These are phyloP conservation scores for Onthophagus taurus DNA, from an alignment of 1,140 invertebrate genomes.

Conservation along the genomic window DNA sequence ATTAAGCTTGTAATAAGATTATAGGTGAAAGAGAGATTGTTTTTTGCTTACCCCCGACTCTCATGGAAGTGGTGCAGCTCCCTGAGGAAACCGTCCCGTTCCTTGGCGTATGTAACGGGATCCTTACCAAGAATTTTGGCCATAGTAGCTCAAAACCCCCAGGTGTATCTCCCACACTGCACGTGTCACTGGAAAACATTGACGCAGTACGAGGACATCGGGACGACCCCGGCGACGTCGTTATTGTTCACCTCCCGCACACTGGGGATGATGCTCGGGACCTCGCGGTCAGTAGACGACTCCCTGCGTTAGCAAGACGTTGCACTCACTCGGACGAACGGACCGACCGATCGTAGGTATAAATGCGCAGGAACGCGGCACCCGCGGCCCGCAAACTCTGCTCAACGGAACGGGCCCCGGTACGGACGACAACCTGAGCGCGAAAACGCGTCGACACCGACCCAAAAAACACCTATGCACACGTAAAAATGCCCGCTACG, in stretches of 20 bases:
- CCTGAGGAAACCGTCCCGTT: conserved; percentile 59
- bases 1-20: background rate
- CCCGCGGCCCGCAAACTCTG: conserved; percentile 24
- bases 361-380: conserved; percentile 35
- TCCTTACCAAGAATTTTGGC: conserved; percentile 63
- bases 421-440: no score
- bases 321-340: conserved; percentile 29
- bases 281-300: conserved; percentile 33
- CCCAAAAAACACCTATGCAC: conserved; percentile 21
- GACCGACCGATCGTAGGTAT: no score
- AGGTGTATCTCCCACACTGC: conserved; percentile 22
- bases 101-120: conserved; percentile 56
- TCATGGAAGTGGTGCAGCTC: conserved; percentile 66
- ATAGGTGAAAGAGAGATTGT: background rate
- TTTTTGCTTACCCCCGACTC: conserved; percentile 65
- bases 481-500: conserved; percentile 20
- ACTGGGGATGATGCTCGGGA: conserved; percentile 32
- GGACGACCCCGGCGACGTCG: conserved; percentile 26
- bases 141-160: conserved; percentile 39
- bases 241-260: conserved; percentile 32
- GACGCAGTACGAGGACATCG: conserved; percentile 19
- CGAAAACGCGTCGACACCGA: no score
- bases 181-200: conserved; percentile 30
- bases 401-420: conserved; percentile 16
- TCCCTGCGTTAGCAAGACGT: conserved; percentile 36